Conservation (phyloP, 2,113 vertebrate species). For the Australoheros scitulus region DNA sequence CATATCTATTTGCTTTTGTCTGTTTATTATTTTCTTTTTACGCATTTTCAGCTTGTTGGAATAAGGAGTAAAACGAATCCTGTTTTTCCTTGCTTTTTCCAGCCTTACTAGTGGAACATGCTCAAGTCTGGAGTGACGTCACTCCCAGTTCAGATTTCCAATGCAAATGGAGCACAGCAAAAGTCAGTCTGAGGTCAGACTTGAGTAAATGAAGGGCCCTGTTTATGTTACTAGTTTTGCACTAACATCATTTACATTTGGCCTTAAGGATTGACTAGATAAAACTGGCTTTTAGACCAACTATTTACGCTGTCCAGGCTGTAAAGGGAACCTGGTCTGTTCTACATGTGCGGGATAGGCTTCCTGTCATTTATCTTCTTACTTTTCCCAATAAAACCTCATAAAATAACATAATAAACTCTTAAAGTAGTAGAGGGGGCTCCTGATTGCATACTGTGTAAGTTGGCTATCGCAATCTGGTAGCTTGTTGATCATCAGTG, state of each 20-base stretch:
- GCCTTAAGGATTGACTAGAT: not conserved
- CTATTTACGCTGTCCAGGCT: not conserved
- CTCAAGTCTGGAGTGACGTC: too few species aligned
- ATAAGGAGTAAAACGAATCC: not conserved
- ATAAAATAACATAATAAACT: too few species aligned
- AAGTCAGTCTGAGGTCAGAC: not conserved
- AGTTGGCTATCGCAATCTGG: too few species aligned
- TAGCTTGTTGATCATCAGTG: too few species aligned
- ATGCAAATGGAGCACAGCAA: not conserved
- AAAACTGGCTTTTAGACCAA: not conserved
- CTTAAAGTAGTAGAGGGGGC: too few species aligned
- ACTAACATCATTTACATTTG: not conserved
- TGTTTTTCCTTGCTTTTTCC: not conserved
- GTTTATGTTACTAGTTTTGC: not conserved
- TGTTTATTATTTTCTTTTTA: not conserved
- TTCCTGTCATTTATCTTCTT: not conserved
- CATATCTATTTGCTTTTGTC: not conserved
- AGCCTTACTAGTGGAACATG: not conserved
- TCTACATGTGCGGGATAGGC: not conserved
- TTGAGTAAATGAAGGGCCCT: not conserved
- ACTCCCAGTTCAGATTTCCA: not conserved
- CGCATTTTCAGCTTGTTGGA: not conserved
- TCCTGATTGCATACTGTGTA: too few species aligned
- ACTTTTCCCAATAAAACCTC: too few species aligned
- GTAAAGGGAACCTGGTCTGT: not conserved